Evolutionary conservation across 53 echinoderm and acorn worm genomes (phyloP).

Genomic region (Zoroaster sp.): DNA sequence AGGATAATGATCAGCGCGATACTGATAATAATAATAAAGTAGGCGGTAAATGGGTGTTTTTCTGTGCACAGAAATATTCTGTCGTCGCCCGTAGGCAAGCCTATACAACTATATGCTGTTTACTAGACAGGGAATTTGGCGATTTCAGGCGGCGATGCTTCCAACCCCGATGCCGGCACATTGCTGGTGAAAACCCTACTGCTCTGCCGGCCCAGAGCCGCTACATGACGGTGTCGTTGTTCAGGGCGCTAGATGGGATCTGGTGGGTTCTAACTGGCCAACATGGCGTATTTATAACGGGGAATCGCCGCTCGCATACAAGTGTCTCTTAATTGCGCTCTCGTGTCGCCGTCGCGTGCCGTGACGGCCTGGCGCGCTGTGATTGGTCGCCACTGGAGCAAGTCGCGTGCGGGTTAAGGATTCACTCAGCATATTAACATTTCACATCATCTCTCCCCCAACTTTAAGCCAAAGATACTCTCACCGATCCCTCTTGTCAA

Average conservation of each 20-base stretch:
- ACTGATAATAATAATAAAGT: not conserved
- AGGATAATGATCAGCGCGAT: not conserved
- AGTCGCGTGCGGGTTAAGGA: slow-evolving; percentile 32
- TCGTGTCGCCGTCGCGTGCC: slow-evolving; percentile 18
- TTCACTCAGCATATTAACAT: slow-evolving; percentile 25
- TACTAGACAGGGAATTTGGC: not conserved
- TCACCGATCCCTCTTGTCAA: slow-evolving; percentile 23
- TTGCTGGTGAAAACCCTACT: not conserved
- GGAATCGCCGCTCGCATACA: slow-evolving; percentile 13
- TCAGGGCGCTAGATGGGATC: not conserved
- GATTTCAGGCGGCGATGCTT: slow-evolving; percentile 40
- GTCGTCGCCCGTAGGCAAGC: not conserved
- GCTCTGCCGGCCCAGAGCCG: not conserved
- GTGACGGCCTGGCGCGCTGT: not conserved
- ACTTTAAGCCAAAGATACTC: not conserved
- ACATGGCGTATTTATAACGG: slow-evolving; percentile 45
- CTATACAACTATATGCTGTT: no score
- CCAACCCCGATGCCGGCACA: slow-evolving; percentile 32
- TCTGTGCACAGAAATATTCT: not conserved
- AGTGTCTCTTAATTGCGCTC: slow-evolving; percentile 40
- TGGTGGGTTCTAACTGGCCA: not conserved
- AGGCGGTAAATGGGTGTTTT: slow-evolving; percentile 38
- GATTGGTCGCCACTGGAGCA: slow-evolving; percentile 38
- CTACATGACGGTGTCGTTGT: not conserved
- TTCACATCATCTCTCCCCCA: not conserved